Conservation (phyloP, 2,113 vertebrate genomes). For the Ramphastos sulfuratus region DNA sequence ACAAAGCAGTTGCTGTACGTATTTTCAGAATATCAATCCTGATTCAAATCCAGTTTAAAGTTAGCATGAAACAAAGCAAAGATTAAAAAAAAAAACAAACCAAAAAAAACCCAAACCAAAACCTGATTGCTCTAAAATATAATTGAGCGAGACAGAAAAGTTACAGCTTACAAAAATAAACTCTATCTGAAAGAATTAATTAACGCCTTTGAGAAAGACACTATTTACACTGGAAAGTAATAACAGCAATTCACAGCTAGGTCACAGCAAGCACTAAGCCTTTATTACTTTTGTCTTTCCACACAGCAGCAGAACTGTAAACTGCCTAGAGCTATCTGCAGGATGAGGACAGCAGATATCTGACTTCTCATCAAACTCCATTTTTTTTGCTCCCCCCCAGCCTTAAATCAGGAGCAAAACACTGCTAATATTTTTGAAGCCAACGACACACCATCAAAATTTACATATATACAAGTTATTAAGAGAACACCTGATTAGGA, state of each 20-base stretch:
- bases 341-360: constrained; percentile 27
- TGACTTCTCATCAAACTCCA: background rate
- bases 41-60: background rate
- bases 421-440: background rate
- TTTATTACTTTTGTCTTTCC: constrained; percentile 43
- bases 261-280: background rate
- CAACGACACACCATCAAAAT: background rate
- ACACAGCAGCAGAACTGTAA: constrained; percentile 8
- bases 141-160: background rate
- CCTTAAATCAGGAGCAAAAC: background rate
- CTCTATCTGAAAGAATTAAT: constrained; percentile 10
- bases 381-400: background rate
- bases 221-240: background rate
- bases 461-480: background rate
- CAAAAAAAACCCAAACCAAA: background rate
- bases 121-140: too few relatives aligned
- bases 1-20: background rate
- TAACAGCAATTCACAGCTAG: background rate
- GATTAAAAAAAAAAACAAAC: background rate
- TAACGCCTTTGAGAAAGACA: constrained; percentile 24
- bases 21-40: background rate
- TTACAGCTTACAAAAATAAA: constrained; percentile 6
- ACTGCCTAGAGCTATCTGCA: constrained; percentile 19
- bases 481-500: background rate
- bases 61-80: background rate